Conservation (phyloP, 2,888 invertebrate species). For the Beris morrisii region DNA sequence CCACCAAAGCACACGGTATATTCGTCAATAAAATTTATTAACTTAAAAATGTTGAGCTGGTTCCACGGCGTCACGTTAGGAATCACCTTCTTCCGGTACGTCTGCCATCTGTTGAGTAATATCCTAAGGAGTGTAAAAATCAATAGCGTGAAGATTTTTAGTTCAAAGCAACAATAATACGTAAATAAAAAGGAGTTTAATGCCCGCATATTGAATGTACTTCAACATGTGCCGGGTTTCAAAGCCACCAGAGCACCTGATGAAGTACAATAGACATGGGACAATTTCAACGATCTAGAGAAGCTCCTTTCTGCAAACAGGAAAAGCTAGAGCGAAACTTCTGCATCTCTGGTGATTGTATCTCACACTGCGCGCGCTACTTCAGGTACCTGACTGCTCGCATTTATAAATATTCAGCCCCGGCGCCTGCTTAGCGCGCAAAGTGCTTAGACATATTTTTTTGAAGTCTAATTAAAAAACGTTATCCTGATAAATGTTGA, state of each 20-base stretch:
- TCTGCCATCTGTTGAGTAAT: too few species aligned
- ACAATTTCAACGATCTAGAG: conserved; percentile 58
- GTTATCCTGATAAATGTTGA: neutral
- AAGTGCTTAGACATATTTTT: conserved; percentile 57
- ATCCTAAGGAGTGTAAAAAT: too few species aligned
- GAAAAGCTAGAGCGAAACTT: neutral
- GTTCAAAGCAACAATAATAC: neutral
- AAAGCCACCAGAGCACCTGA: conserved; percentile 96
- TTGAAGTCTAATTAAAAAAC: neutral
- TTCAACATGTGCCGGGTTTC: conserved; percentile 97
- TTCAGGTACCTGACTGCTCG: conserved; percentile 96
- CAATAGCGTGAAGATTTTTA: too few species aligned
- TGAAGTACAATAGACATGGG: conserved; percentile 99
- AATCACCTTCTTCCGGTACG: too few species aligned
- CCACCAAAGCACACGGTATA: too few species aligned
- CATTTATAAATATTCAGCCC: conserved; percentile 64
- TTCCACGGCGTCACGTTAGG: too few species aligned
- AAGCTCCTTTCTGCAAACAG: too few species aligned
- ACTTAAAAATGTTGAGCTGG: too few species aligned
- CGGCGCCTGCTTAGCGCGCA: conserved; percentile 90
- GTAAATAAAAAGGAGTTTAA: conserved; percentile 41
- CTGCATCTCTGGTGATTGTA: conserved; percentile 11
- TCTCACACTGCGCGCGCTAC: conserved; percentile 86
- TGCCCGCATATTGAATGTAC: conserved; percentile 93
- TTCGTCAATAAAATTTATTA: too few species aligned